A percentile compares a stretch with the other conserved stretches of the same genome.
Evolutionary conservation across 1,140 invertebrate genomes (phyloP).

Genomic region (Eubasilissa regina): DNA sequence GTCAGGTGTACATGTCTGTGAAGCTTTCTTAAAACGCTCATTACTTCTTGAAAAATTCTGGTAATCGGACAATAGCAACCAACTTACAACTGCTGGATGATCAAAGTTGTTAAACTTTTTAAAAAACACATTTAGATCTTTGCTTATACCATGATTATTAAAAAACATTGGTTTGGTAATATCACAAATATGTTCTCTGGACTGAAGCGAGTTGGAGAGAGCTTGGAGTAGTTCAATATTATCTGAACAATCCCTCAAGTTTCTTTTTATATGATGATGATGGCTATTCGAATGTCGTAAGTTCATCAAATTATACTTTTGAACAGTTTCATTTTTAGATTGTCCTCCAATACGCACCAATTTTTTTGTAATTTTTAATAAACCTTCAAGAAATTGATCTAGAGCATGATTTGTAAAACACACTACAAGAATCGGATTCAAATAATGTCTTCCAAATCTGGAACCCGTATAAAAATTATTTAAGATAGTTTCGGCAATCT

Average conservation of each 20-base stretch:
- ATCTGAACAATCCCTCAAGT: not conserved
- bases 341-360: constrained; percentile 84
- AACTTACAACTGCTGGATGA: constrained; percentile 37
- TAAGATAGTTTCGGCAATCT: constrained; percentile 76
- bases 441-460: constrained; percentile 62
- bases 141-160: not conserved
- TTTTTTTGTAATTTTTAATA: constrained; percentile 72
- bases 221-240: constrained; percentile 5
- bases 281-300: constrained; percentile 26
- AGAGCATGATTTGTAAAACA: constrained; percentile 92
- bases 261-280: not conserved
- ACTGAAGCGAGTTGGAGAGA: not conserved
- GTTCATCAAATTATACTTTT: constrained; percentile 69
- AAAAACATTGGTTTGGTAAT: not conserved
- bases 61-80: constrained; percentile 51
- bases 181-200: constrained; percentile 34
- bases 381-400: constrained; percentile 89
- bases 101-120: constrained; percentile 6
- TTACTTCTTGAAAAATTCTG: constrained; percentile 16
- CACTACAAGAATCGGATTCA: constrained; percentile 78
- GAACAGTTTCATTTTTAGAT: constrained; percentile 75
- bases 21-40: too few relatives aligned
- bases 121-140: not conserved
- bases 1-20: too few relatives aligned
- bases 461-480: constrained; percentile 65